phyloP scores from a whole-genome alignment of 2,113 vertebrate species.

The Halichoerus grypus region DNA sequence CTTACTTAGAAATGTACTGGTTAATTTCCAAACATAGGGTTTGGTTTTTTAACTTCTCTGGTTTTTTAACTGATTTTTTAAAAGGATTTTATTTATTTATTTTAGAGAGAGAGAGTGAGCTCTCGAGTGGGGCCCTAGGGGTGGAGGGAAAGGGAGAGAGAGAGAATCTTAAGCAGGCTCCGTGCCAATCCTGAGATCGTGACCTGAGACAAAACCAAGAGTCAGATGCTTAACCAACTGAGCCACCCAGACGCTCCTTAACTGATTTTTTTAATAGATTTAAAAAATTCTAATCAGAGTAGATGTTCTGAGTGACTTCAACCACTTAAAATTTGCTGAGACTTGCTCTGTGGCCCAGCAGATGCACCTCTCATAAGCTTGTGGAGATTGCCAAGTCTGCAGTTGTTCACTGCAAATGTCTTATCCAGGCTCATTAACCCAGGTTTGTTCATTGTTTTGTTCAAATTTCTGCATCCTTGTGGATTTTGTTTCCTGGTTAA shows the following conservation, averaged over 20 bases:
- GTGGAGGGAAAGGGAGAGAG: neutral
- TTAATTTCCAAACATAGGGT: slow-evolving; percentile 18
- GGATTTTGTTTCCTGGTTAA: neutral
- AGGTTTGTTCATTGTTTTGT: neutral
- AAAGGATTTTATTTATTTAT: neutral
- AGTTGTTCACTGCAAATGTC: neutral
- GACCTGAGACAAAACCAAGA: neutral
- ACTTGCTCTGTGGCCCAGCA: neutral
- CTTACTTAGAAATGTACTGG: neutral
- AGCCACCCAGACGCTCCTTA: neutral
- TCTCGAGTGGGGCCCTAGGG: neutral
- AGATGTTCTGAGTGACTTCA: neutral
- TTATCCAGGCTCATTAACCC: neutral
- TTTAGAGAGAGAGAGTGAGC: neutral
- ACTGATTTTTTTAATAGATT: neutral
- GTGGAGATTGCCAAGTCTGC: neutral
- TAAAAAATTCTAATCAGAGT: slow-evolving; percentile 2
- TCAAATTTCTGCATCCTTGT: neutral
- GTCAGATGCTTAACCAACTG: neutral
- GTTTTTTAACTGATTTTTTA: neutral
- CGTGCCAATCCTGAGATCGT: neutral
- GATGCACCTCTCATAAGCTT: neutral
- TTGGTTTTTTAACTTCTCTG: neutral
- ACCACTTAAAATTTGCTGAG: slow-evolving; percentile 9
- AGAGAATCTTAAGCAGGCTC: neutral